Evolutionary conservation across 64 coral and sea anemone species (phyloP).

Genomic region (Acropora yongei): DNA sequence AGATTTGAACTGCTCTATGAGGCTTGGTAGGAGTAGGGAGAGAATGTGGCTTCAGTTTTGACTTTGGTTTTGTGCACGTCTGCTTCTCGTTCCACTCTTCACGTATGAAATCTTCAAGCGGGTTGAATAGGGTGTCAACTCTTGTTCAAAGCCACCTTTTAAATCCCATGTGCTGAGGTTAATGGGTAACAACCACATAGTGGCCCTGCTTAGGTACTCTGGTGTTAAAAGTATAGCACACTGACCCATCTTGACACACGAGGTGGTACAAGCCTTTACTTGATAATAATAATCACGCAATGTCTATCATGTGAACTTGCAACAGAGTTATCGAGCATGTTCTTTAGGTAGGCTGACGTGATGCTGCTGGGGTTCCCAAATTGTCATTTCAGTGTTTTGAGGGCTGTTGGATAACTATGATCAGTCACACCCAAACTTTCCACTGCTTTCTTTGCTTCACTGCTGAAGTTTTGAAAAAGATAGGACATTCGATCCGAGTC

Average conservation of each 20-base stretch:
- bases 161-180: neutral
- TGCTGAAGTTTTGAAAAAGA: neutral
- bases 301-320: neutral
- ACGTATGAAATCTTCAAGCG: constrained; percentile 21
- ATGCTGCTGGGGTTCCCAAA: constrained; percentile 26
- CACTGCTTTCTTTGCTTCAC: constrained; percentile 14
- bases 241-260: constrained; percentile 14
- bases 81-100: neutral
- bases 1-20: neutral
- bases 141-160: constrained; percentile 2
- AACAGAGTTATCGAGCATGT: neutral
- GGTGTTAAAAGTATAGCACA: constrained; percentile 14
- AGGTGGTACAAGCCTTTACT: neutral
- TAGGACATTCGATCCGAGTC: constrained; percentile 31
- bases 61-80: neutral
- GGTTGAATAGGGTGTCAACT: constrained; percentile 31
- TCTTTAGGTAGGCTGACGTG: neutral
- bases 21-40: neutral
- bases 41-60: no score
- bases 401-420: constrained; percentile 8
- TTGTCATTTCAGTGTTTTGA: constrained; percentile 15
- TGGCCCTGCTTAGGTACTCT: constrained; percentile 14
- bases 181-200: constrained; percentile 5
- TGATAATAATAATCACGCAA: neutral
- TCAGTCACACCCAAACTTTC: constrained; percentile 27